phyloP scores from a whole-genome alignment of 1,140 invertebrate species.

The Muscidifurax raptorellus region DNA sequence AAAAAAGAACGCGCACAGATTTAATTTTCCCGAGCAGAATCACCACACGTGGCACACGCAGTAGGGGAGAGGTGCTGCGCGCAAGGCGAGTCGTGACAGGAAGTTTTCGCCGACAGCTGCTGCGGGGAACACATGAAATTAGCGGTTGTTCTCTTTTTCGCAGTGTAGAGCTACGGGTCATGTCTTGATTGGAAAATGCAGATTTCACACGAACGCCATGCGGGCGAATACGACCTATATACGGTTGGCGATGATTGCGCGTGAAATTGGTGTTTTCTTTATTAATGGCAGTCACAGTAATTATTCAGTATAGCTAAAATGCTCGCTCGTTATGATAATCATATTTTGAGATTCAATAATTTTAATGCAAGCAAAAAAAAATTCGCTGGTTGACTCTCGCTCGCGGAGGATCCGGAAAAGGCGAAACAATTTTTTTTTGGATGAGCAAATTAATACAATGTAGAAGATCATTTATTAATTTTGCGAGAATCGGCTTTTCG shows the following conservation, averaged over 20 bases:
- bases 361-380: too few relatives aligned
- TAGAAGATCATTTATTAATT: neutral
- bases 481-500: neutral
- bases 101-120: neutral
- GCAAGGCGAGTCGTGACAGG: neutral
- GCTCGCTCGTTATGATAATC: too few relatives aligned
- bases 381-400: too few relatives aligned
- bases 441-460: too few relatives aligned
- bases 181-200: neutral
- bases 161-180: neutral
- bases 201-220: neutral
- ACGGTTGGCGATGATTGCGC: neutral
- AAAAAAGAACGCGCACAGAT: too few relatives aligned
- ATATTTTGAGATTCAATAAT: too few relatives aligned
- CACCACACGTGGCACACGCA: neutral
- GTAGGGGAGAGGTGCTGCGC: neutral
- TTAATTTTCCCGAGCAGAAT: neutral
- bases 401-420: too few relatives aligned
- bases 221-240: too few relatives aligned
- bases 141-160: neutral
- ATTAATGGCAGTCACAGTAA: too few relatives aligned
- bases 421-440: too few relatives aligned
- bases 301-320: neutral
- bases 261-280: too few relatives aligned
- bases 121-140: neutral